Percentiles rank a stretch among this genome's conserved stretches.
phyloP scores from a whole-genome alignment of 2,113 vertebrate genomes.

The Malurus alboscapulatus region DNA sequence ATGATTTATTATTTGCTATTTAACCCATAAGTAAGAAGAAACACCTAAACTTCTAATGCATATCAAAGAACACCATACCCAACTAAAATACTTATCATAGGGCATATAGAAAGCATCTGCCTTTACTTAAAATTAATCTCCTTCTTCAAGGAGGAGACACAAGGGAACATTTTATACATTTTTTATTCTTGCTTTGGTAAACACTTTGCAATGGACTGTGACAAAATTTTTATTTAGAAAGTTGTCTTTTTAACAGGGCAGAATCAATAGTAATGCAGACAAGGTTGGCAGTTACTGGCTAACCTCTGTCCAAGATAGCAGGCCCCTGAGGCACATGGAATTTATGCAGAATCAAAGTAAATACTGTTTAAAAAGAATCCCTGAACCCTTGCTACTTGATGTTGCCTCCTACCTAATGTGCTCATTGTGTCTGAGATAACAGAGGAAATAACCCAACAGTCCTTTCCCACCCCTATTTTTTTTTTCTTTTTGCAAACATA shows the following conservation, averaged over 20 bases:
- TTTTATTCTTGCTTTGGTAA: neutral
- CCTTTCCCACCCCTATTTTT: neutral
- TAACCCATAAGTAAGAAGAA: neutral
- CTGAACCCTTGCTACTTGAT: neutral
- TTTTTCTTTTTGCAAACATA: neutral
- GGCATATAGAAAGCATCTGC: neutral
- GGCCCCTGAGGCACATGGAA: neutral
- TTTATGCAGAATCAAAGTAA: conserved; percentile 29
- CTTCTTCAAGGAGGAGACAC: neutral
- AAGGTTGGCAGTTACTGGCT: conserved; percentile 44
- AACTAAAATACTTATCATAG: neutral
- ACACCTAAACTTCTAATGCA: neutral
- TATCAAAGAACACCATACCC: neutral
- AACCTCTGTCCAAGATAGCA: conserved; percentile 16
- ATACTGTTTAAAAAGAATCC: neutral
- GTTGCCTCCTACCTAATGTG: neutral
- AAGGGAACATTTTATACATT: neutral
- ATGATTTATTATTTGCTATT: neutral
- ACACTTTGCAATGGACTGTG: neutral
- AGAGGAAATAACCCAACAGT: neutral
- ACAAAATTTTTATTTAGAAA: conserved; percentile 32
- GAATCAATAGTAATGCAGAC: conserved; percentile 47
- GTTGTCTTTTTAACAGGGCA: neutral
- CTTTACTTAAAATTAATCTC: neutral
- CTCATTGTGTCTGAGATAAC: neutral